Evolutionary conservation across 2,888 invertebrate species (phyloP).

Genomic region (Quadriops clusia): DNA sequence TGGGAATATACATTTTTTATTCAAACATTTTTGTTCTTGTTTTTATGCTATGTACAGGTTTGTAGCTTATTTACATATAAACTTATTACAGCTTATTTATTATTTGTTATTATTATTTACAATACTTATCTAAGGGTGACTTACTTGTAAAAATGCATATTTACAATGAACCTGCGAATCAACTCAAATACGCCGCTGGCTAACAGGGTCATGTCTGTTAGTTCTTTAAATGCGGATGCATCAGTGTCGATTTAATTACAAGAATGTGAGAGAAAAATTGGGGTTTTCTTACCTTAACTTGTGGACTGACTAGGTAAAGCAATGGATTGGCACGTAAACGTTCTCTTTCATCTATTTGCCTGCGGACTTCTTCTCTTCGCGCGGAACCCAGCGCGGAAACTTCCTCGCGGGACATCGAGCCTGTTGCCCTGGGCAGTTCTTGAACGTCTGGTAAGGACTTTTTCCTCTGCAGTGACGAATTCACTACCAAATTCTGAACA

Average conservation of each 20-base stretch:
- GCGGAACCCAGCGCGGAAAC: constrained; percentile 89
- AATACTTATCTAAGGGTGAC: too few relatives aligned
- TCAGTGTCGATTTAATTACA: constrained; percentile 1
- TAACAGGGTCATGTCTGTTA: constrained; percentile 14
- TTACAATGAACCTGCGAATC: too few relatives aligned
- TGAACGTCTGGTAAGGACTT: constrained; percentile 96
- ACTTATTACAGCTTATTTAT: too few relatives aligned
- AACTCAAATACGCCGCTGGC: too few relatives aligned
- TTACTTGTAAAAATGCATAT: too few relatives aligned
- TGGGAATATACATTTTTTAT: too few relatives aligned
- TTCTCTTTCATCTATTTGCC: constrained; percentile 83
- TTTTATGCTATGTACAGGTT: too few relatives aligned
- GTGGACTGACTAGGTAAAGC: constrained; percentile 91
- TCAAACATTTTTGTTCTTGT: too few relatives aligned
- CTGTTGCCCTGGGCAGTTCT: constrained; percentile 65
- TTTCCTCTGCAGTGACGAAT: constrained; percentile 75
- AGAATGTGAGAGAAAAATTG: constrained; percentile 6
- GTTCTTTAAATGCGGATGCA: constrained; percentile 9
- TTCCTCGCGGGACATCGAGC: constrained; percentile 88
- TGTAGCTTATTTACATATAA: too few relatives aligned
- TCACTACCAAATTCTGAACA: constrained; percentile 64
- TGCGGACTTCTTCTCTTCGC: constrained; percentile 85
- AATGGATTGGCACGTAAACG: constrained; percentile 89
- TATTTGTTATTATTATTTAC: too few relatives aligned
- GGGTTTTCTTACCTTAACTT: constrained; percentile 69